Conservation (phyloP, 2,113 vertebrate genomes). For the Labeo rohita region DNA sequence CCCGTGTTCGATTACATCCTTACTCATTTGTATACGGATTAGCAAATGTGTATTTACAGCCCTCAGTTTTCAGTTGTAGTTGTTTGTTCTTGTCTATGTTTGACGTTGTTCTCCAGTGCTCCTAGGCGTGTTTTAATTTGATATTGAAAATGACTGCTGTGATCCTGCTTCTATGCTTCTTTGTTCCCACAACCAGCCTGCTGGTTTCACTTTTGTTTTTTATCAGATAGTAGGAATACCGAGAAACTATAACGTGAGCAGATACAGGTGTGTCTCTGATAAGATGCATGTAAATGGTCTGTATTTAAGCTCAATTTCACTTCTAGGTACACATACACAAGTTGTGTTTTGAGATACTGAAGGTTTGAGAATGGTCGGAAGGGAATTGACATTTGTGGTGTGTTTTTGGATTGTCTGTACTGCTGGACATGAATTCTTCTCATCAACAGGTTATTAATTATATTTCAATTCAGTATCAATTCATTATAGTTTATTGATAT, state of each 20-base stretch:
- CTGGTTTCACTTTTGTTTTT: too few relatives aligned
- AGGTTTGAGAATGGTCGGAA: neutral
- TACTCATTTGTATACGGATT: too few relatives aligned
- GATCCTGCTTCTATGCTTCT: too few relatives aligned
- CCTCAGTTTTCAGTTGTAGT: too few relatives aligned
- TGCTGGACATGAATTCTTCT: conserved; percentile 40
- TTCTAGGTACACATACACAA: neutral
- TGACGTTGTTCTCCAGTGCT: too few relatives aligned
- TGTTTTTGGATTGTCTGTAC: neutral
- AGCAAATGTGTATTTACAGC: too few relatives aligned
- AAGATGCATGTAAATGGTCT: neutral
- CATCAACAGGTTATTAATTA: conserved; percentile 48
- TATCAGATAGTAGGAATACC: neutral
- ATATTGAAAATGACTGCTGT: too few relatives aligned
- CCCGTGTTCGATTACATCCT: too few relatives aligned
- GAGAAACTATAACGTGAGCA: neutral
- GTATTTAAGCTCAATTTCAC: neutral
- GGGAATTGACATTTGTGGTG: neutral
- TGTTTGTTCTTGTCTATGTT: too few relatives aligned
- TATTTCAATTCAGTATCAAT: neutral
- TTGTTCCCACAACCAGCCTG: too few relatives aligned
- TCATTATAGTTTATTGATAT: too few relatives aligned
- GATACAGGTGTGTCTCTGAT: neutral
- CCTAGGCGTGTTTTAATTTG: too few relatives aligned
- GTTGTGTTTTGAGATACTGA: neutral